Conservation (phyloP, 2,113 vertebrate genomes). For the Amphiprion ocellaris region DNA sequence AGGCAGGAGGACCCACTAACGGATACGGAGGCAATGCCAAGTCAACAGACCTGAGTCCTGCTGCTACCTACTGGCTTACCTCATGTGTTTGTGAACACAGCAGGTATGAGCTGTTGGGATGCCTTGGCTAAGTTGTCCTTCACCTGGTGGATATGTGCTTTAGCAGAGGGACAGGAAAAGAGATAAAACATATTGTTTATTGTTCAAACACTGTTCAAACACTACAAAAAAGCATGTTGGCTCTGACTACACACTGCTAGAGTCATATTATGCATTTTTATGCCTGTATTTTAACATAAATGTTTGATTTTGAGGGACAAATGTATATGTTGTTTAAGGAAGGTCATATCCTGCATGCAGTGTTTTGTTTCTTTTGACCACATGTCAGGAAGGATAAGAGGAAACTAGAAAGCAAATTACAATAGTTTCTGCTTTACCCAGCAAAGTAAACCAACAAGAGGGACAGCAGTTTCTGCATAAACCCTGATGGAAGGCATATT, state of each 20-base stretch:
- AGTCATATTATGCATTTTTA: background rate
- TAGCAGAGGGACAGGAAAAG: slow-evolving; percentile 35
- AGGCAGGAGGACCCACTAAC: slow-evolving; percentile 40
- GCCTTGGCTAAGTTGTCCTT: slow-evolving; percentile 68
- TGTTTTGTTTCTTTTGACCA: background rate
- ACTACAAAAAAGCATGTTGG: background rate
- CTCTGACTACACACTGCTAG: background rate
- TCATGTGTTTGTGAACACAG: slow-evolving; percentile 82
- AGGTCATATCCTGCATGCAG: background rate
- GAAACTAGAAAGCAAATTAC: background rate
- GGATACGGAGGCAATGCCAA: slow-evolving; percentile 39
- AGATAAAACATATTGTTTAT: background rate
- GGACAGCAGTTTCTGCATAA: background rate
- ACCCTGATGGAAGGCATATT: background rate
- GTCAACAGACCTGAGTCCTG: slow-evolving; percentile 60
- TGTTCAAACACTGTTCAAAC: background rate
- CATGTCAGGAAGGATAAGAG: background rate
- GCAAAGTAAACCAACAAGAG: background rate
- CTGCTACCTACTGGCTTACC: slow-evolving; percentile 63
- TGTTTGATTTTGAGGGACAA: background rate
- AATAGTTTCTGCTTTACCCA: background rate
- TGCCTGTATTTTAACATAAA: background rate
- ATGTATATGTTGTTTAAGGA: background rate
- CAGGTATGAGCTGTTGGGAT: slow-evolving; percentile 77
- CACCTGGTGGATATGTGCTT: slow-evolving; percentile 77